Base-by-base conservation (phyloP, 2,888 invertebrate genomes). In the Charanyca ferruginea region DNA sequence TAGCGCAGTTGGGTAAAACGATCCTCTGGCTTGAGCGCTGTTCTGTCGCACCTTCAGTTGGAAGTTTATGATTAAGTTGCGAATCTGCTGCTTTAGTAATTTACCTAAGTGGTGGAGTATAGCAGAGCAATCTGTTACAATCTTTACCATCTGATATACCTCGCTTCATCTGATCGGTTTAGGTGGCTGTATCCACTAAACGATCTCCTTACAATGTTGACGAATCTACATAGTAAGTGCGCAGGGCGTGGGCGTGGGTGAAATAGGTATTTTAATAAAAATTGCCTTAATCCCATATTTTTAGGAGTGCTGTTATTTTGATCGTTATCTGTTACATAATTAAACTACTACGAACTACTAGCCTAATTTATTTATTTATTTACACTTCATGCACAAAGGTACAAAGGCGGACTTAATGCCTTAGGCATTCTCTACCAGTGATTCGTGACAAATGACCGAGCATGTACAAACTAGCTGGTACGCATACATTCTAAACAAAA, bases 81-180 rank as follows among this genome's bases (percentile, higher is more conserved):
- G 18, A 71, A 45, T 49, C 48, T 25, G 38, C 23, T 53, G 28
- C 53, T 53, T 73, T 20, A 44, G 51, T 49, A 74, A 74, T 81
- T 68, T 67, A 48, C 28, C 49, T 62, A 62, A 71, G 63, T 66
- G 48, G 22, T 45, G 51, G 49, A 58, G n/a, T n/a, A 58, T 63
- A 44, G 57, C 47, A 13, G 35, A 9, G 54, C 49, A 38, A 61
- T 78, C 54, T 59, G 47, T 54, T 35, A 45, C 47, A 41, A 65
- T 66, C 20, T 52, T 35, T 25, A 23, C 58, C 41, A 41, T 35
- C 23, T 16, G 55, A 65, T 77, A 48, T 44, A 52, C 52, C 48
- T 51, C 52, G 20, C 53, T 67, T 68, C 66, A 66, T 41, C 57
- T 35, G 44, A 70, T 64, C 32, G n/a, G 9, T 9, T 35, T 51